These are phyloP conservation scores for Typhlomys cinereus DNA, from an alignment of 2,113 vertebrate genomes.

Conservation along the genomic window DNA sequence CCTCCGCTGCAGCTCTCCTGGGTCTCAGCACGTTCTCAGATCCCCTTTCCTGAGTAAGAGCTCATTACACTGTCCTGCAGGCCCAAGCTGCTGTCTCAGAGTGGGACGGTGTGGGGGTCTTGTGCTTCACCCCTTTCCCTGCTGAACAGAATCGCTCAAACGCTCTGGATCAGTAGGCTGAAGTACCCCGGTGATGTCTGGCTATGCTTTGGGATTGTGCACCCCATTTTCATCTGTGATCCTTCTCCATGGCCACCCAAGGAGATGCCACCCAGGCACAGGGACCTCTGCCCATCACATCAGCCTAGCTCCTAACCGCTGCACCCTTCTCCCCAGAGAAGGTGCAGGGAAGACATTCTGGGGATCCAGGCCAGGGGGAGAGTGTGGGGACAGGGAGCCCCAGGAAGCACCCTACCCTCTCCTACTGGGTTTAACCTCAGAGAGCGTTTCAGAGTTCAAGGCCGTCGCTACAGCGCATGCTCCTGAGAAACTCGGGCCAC, in stretches of 20 bases:
- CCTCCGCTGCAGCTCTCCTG: not conserved
- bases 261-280: not conserved
- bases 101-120: not conserved
- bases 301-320: not conserved
- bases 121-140: accelerated
- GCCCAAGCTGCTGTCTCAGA: not conserved
- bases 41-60: not conserved
- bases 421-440: not conserved
- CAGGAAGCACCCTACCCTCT: not conserved
- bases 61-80: not conserved
- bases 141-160: too few species aligned
- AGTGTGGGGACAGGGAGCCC: too few species aligned
- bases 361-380: not conserved
- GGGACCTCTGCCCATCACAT: not conserved
- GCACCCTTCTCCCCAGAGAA: not conserved
- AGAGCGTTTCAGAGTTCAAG: not conserved
- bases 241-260: not conserved
- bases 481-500: not conserved
- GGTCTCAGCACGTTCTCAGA: not conserved
- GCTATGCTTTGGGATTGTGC: not conserved
- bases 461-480: not conserved
- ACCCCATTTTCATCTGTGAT: not conserved
- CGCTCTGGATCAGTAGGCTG: not conserved
- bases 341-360: not conserved
- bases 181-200: not conserved